phyloP scores from a whole-genome alignment of 2,888 invertebrate genomes.

The Monoplex corrugatus region DNA sequence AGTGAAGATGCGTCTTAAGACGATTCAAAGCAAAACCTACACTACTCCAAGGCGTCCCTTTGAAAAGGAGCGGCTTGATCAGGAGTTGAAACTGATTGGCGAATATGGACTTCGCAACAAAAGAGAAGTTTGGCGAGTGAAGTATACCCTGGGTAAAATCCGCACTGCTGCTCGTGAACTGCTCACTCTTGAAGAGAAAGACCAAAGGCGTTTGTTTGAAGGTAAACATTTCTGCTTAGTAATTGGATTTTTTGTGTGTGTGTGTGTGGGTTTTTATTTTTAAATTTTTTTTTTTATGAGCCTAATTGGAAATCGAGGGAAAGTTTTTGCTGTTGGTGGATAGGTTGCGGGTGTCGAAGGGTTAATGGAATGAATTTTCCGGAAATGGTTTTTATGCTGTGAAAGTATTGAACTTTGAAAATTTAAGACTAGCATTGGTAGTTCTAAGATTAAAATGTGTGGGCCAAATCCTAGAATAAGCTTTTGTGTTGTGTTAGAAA shows the following conservation, averaged over 20 bases:
- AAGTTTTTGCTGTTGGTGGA: too few species aligned
- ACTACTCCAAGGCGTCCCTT: slow-evolving; percentile 99
- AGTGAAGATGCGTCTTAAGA: slow-evolving; percentile 44
- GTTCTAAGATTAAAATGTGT: too few species aligned
- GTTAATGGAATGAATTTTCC: too few species aligned
- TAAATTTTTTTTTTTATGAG: too few species aligned
- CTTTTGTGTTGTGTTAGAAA: too few species aligned
- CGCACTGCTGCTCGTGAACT: slow-evolving; percentile 99
- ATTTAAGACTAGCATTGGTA: too few species aligned
- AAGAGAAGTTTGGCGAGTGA: slow-evolving; percentile 99
- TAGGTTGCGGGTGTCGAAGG: too few species aligned
- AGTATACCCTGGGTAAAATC: slow-evolving; percentile 98
- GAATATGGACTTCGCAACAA: slow-evolving; percentile 99
- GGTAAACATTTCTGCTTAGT: slow-evolving; percentile 84
- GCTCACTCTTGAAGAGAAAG: slow-evolving; percentile 99
- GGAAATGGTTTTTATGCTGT: too few species aligned
- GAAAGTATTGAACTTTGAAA: too few species aligned
- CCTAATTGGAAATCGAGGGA: too few species aligned
- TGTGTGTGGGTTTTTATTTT: too few species aligned
- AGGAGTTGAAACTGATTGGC: slow-evolving; percentile 98
- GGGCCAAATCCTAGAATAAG: too few species aligned
- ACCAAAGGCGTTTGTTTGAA: slow-evolving; percentile 98
- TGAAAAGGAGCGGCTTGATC: slow-evolving; percentile 99
- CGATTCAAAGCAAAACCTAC: slow-evolving; percentile 97
- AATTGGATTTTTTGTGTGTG: not conserved